Evolutionary conservation across 1,140 invertebrate species (phyloP), one percentile per base, ranked within the genome.

Genomic region (Drosophila kohkoa): DNA sequence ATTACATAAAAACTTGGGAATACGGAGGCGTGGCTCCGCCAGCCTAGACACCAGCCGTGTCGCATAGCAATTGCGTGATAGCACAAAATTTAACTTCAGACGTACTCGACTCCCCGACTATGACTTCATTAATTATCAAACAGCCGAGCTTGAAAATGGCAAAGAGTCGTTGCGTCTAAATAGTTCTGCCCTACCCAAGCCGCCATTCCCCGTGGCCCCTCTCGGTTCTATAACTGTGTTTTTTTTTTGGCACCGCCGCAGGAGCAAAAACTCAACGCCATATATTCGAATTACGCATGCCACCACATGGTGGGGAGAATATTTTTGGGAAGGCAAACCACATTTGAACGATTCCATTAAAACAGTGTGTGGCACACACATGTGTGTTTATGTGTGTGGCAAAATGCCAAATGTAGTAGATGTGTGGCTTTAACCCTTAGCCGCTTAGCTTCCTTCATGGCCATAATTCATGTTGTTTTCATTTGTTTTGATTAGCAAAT

Each of bases 91-190:
- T 76, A 88, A 85, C 86, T 75, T 79, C 75, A 79, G 86, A 90
- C 77, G 81, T 81, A 77, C 63, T 46, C 51, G 55, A 25, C 35
- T 62, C 32, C 32, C 3, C 35, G 10, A 51, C 57, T 74, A 89
- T 89, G 85, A 89, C 85, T 89, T 89, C 85, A 89, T 89, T 89
- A 89, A 85, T 89, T 89, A 89, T 89, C 85, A 88, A 85, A 76
- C 67, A 49, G 85, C 51, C 64, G 48, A 60, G 74, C 77, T 77
- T 58, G 73, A 80, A 72, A 88, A 88, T 59, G 60, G 78, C 66
- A 86, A 80, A 75, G 69, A 66, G 69, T 25, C 67, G 45, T 28
- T 60, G 38, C 8, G 15, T 45, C 41, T 62, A 54, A 54, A 82
- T 73, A 82, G 81, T 75, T 79, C 57, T 45, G 45, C 51, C 30